phyloP scores from a whole-genome alignment of 1,140 invertebrate species.

The Hylaeus volcanicus region DNA sequence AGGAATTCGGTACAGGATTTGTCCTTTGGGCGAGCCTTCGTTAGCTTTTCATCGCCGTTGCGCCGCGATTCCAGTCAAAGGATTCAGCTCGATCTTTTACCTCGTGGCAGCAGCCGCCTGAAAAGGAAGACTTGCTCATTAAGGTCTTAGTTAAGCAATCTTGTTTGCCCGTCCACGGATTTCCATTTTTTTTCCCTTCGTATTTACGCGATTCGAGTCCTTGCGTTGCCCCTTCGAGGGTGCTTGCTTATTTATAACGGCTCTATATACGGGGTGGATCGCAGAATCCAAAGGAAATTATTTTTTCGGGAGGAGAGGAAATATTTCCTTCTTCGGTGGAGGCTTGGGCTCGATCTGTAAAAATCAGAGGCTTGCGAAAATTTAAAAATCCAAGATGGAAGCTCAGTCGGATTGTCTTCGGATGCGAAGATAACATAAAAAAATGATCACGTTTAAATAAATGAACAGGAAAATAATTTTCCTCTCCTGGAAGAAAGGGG shows the following conservation, averaged over 20 bases:
- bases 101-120: slow-evolving; percentile 18
- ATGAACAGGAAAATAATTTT: too few relatives aligned
- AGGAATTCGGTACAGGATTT: slow-evolving; percentile 49
- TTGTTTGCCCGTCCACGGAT: slow-evolving; percentile 36
- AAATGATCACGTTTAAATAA: too few relatives aligned
- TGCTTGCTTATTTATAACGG: not conserved
- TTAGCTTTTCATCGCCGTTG: slow-evolving; percentile 62
- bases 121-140: slow-evolving; percentile 60
- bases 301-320: not conserved
- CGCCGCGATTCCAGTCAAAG: slow-evolving; percentile 43
- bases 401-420: too few relatives aligned
- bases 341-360: not conserved
- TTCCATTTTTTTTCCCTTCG: not conserved
- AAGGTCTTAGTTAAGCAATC: slow-evolving; percentile 63
- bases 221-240: not conserved
- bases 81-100: slow-evolving; percentile 44
- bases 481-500: too few relatives aligned
- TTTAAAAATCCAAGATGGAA: too few relatives aligned
- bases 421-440: too few relatives aligned
- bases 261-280: not conserved
- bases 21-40: slow-evolving; percentile 58
- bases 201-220: slow-evolving; percentile 8
- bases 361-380: not conserved
- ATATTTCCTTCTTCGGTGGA: not conserved
- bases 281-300: not conserved